Conservation (phyloP, 2,113 vertebrate species). For the Gallinago media region DNA sequence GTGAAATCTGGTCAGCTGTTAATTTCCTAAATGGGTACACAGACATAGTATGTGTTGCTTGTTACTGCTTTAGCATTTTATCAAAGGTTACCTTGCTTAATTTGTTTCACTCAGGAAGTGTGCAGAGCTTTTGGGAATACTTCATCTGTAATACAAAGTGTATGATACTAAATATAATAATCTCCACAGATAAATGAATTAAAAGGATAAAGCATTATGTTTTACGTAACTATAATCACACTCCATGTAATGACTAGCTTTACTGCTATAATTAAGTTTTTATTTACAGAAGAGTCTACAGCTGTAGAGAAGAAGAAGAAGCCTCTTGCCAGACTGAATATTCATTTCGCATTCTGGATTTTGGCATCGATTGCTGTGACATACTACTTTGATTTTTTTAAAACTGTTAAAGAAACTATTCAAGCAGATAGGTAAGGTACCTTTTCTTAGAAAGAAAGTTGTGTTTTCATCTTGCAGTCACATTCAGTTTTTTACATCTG, state of each 20-base stretch:
- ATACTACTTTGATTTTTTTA: slow-evolving; percentile 92
- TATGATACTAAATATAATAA: background rate
- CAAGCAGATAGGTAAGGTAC: slow-evolving; percentile 86
- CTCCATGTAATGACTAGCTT: slow-evolving; percentile 8
- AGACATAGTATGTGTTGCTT: background rate
- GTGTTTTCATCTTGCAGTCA: background rate
- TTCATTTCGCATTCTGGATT: slow-evolving; percentile 95
- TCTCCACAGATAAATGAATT: slow-evolving; percentile 4
- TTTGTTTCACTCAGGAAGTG: background rate
- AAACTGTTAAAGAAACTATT: slow-evolving; percentile 81
- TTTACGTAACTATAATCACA: background rate
- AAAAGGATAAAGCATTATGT: background rate
- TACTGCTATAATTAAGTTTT: slow-evolving; percentile 11
- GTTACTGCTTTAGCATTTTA: no score
- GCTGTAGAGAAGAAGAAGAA: slow-evolving; percentile 81
- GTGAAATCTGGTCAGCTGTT: background rate
- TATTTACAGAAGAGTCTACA: slow-evolving; percentile 78
- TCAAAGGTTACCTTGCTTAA: background rate
- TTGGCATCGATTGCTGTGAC: slow-evolving; percentile 86
- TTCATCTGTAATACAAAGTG: background rate
- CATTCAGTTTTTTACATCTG: background rate
- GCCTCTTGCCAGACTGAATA: slow-evolving; percentile 87
- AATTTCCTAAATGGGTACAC: background rate
- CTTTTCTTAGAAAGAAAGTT: background rate
- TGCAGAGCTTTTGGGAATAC: background rate